Evolutionary conservation across 2,113 vertebrate species (phyloP).

Genomic region (Leptocoma aspasia): DNA sequence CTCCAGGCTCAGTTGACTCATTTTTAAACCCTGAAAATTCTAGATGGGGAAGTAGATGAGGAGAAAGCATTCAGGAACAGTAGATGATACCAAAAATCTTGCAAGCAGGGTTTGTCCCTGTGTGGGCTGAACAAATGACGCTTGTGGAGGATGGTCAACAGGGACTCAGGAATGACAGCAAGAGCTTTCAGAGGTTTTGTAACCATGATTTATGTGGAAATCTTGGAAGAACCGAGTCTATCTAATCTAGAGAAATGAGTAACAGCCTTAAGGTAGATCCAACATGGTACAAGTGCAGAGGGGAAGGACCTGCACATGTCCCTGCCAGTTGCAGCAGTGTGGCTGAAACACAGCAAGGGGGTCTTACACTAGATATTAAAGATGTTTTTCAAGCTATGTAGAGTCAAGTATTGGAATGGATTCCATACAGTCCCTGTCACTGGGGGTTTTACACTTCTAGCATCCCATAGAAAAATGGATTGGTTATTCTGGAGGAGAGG

Average conservation of each 20-base stretch:
- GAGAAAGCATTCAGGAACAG: not conserved
- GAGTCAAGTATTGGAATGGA: not conserved
- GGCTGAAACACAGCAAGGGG: not conserved
- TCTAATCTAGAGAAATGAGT: not conserved
- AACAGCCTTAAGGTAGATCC: not conserved
- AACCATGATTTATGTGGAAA: not conserved
- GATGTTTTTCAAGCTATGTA: not conserved
- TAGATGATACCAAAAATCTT: not conserved
- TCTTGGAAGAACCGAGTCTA: not conserved
- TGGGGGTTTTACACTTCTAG: not conserved
- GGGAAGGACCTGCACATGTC: not conserved
- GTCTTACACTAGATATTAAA: not conserved
- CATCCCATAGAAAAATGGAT: not conserved
- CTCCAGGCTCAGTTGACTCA: not conserved
- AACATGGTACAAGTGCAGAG: accelerated
- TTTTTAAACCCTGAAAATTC: not conserved
- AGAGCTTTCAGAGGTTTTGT: not conserved
- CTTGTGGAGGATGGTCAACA: not conserved
- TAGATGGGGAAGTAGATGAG: not conserved
- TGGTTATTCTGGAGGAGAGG: not conserved
- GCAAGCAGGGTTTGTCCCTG: not conserved
- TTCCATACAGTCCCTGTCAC: not conserved
- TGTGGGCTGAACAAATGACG: not conserved
- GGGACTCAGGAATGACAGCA: not conserved
- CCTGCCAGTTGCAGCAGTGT: not conserved